Base-by-base conservation (phyloP, 2,113 vertebrate species). In the Erinaceus europaeus region DNA sequence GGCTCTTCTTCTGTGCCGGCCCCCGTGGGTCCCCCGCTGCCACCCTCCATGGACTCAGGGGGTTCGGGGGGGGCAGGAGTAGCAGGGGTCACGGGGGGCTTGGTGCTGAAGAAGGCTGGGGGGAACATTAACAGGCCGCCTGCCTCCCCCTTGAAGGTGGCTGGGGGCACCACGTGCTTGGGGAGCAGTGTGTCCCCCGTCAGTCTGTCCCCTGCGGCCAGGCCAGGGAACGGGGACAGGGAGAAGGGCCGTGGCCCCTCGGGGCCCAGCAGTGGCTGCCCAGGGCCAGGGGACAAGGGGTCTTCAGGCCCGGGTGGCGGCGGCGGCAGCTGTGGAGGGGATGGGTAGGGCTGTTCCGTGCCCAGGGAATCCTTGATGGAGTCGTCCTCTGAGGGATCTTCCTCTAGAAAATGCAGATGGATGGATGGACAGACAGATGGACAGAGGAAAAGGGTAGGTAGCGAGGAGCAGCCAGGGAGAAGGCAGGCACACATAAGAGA, bases 381-480 rank as follows among this genome's bases (percentile, higher is more conserved):
- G 67, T 98, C 98, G 2, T 99, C 97, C 83, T 98, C 98, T 0
- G 98, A 98, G 78, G 97, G 98, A 92, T 98, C 98, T 88, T 98
- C 98, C 96, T 98, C 98, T 99, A 97, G 95, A 95, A 85, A 86
- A 55, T 4, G 59, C 53, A 88, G 42, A 48, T 50, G 48, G 79
- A 44, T 21, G 36, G 59, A 48, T 25, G 21, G 21, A 55, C 10
- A 9, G 53, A 25, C 4, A 23, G 36, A 48, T 34, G 15, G 52
- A 23, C 13, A 75, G 46, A 61, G 48, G 78, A 10, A 71, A 38
- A 67, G 38, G 36, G 1, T 8, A 29, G 17, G 32, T 6, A 15
- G 25, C 4, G 6, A 10, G 15, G 13, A 46, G 0, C 3, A 6
- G 3, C 3, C 36, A 38, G 32, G 32, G 32, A 20, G n/a, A 15